phyloP scores from a whole-genome alignment of 2,113 vertebrate species.

The Amblyopsis rosae region DNA sequence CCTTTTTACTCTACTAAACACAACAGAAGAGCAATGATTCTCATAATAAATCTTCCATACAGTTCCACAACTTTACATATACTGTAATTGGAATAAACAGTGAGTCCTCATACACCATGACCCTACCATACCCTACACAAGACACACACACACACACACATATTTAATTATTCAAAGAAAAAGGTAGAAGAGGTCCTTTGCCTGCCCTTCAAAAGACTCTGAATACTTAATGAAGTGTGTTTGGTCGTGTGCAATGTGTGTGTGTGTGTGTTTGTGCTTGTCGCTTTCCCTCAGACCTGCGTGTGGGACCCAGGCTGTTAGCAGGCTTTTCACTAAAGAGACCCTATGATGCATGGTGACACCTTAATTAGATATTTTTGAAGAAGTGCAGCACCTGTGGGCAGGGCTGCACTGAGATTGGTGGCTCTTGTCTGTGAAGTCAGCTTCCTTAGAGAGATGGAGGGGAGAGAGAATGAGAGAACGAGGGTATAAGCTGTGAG shows the following conservation, averaged over 20 bases:
- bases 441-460: slow-evolving; percentile 24
- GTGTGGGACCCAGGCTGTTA: slow-evolving; percentile 17
- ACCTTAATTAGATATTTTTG: slow-evolving; percentile 57
- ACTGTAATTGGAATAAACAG: neutral
- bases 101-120: too few relatives aligned
- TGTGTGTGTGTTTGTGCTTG: neutral
- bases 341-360: slow-evolving; percentile 43
- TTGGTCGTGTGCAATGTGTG: slow-evolving; percentile 13
- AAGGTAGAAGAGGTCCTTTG: slow-evolving; percentile 17
- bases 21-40: neutral
- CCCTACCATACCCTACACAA: neutral
- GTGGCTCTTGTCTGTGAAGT: slow-evolving; percentile 40
- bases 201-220: slow-evolving; percentile 50
- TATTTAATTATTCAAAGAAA: slow-evolving; percentile 13
- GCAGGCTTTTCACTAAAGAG: slow-evolving; percentile 49
- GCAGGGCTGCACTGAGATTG: neutral
- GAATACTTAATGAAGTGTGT: slow-evolving; percentile 50
- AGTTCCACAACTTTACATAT: neutral
- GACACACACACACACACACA: slow-evolving; percentile 2
- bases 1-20: neutral
- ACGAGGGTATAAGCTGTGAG: slow-evolving; percentile 34
- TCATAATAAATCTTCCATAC: neutral
- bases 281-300: slow-evolving; percentile 10
- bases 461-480: slow-evolving; percentile 17
- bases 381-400: slow-evolving; percentile 11